Evolutionary conservation across 2,113 vertebrate genomes (phyloP), one percentile per base, ranked within the genome.

Genomic region (Psilopogon haemacephalus): DNA sequence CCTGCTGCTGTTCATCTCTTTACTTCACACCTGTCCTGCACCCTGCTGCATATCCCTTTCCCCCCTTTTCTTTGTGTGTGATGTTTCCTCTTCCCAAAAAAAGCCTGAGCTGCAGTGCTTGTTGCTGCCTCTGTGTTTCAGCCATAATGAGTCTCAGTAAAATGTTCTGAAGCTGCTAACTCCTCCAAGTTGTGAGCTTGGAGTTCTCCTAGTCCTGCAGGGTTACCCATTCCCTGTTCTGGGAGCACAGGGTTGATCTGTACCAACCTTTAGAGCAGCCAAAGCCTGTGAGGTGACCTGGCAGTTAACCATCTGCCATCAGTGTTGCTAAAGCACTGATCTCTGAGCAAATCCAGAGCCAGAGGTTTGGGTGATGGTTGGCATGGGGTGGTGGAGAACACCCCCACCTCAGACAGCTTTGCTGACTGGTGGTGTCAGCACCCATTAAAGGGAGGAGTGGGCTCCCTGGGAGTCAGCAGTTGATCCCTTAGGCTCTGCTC

Each of bases 241-340:
- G 72, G 70, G 58, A 91, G 40, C 62, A 89, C 58, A 91, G 10
- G 1, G 5, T 72, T 94, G 67, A 70, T 89, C 63, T 73, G 28
- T 63, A 27, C 71, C 84, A 91, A 56, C 62, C 86, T 77, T 83
- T 83, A 3, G 80, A 90, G 88, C 64, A 83, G 64, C 64, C 28
- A 80, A 68, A 35, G 44, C 30, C 63, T 70, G 71, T 87, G 91
- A 85, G 89, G 87, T 95, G 94, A 65, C 58, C 58, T 85, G 89
- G 79, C 79, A 71, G 72, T 93, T 89, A 93, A 91, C 64, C 79
- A 95, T 79, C 79, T 56, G 70, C 94, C 94, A 89, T 63, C 93
- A 91, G 91, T 92, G 74, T 94, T 96, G 27, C 92, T 96, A 89
- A 90, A 95, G 90, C 93, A 93, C 95, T 96, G 92, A 96, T 84